Percentiles rank a stretch among this genome's conserved stretches.
Conservation (phyloP, 2,113 vertebrate species). For the Ailurus styani region DNA sequence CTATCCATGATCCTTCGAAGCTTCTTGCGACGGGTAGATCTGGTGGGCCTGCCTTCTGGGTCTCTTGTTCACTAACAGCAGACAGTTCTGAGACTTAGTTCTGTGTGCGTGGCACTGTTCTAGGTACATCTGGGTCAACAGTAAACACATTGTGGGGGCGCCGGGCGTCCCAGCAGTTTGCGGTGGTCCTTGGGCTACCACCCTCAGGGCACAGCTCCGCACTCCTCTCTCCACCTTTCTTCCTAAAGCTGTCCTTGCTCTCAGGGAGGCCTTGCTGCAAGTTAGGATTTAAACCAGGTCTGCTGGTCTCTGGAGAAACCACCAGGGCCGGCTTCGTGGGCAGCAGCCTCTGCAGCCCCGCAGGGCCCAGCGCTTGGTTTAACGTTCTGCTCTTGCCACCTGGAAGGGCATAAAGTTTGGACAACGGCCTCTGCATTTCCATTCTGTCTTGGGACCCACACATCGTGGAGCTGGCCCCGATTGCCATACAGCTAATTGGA, state of each 20-base stretch:
- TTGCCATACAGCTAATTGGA: neutral
- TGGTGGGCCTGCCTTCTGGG: neutral
- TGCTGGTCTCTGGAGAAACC: neutral
- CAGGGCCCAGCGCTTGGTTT: rapidly evolving
- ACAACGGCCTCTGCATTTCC: neutral
- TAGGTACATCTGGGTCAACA: neutral
- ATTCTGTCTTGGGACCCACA: neutral
- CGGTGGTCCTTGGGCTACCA: neutral
- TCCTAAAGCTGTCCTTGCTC: neutral
- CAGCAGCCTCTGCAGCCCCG: rapidly evolving
- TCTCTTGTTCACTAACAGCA: neutral
- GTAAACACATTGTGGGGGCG: neutral
- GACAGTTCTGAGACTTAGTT: neutral
- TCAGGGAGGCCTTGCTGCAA: neutral
- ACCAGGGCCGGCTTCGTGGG: neutral
- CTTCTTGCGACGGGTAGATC: neutral
- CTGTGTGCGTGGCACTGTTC: neutral
- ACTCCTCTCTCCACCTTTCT: neutral
- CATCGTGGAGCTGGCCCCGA: neutral
- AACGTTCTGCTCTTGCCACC: neutral
- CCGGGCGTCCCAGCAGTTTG: neutral
- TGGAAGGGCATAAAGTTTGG: neutral
- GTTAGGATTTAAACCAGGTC: neutral
- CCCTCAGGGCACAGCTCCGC: neutral
- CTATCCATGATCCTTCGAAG: neutral